A percentile compares a stretch with the other conserved stretches of the same genome.
Conservation (phyloP, 2,113 vertebrate genomes). For the Felis chaus region DNA sequence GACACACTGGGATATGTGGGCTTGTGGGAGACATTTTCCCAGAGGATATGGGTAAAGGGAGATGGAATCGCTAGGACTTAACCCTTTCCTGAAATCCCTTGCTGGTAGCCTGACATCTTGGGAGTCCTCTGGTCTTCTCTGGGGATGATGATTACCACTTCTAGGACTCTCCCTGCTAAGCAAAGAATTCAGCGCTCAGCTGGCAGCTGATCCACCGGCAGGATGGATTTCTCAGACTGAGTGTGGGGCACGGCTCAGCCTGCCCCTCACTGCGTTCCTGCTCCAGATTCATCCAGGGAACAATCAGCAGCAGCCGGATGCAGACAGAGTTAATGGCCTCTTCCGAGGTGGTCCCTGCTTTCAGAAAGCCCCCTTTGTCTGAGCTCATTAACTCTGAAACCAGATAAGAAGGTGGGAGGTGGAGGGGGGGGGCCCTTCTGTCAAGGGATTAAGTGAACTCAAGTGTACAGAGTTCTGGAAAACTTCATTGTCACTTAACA, state of each 20-base stretch:
- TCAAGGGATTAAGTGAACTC: constrained; percentile 78
- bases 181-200: background rate
- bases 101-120: background rate
- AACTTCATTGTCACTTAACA: background rate
- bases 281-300: constrained; percentile 5
- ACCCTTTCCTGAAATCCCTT: background rate
- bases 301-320: background rate
- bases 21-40: background rate
- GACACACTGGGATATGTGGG: background rate
- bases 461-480: constrained; percentile 44
- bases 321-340: constrained; percentile 28
- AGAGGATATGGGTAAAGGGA: background rate
- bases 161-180: background rate
- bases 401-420: constrained; percentile 69
- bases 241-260: rapidly evolving
- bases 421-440: constrained; percentile 65
- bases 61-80: background rate
- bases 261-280: background rate
- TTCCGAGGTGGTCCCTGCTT: constrained; percentile 45
- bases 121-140: background rate
- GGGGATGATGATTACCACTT: background rate
- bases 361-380: constrained; percentile 69
- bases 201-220: too few relatives aligned
- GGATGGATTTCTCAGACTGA: background rate
- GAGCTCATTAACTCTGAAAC: constrained; percentile 65